Percentiles rank a stretch among this genome's conserved stretches.
Conservation (phyloP, 2,113 vertebrate species). For the Hucho hucho region DNA sequence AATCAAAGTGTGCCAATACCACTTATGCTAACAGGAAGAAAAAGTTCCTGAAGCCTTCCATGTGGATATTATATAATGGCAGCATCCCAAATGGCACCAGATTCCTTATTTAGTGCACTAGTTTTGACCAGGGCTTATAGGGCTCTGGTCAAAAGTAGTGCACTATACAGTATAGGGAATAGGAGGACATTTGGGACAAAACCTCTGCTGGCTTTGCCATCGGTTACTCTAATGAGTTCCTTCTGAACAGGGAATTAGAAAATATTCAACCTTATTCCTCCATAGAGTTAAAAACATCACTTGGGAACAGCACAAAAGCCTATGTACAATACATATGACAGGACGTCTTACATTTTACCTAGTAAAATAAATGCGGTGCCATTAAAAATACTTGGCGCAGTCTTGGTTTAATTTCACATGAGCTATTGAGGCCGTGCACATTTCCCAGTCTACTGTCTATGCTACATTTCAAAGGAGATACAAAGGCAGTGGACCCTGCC, state of each 20-base stretch:
- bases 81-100: neutral
- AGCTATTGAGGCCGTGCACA: neutral
- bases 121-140: no score
- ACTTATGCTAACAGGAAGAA: conserved; percentile 13
- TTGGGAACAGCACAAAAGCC: neutral
- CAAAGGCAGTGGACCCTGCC: neutral
- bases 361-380: neutral
- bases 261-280: neutral
- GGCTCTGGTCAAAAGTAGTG: no score
- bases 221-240: neutral
- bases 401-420: neutral
- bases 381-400: neutral
- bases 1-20: neutral
- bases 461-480: neutral
- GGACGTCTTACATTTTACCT: neutral
- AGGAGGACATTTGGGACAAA: neutral
- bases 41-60: conserved; percentile 4
- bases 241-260: neutral
- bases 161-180: neutral
- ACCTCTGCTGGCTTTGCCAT: neutral
- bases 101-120: no score
- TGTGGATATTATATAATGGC: neutral
- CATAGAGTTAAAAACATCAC: neutral
- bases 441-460: neutral
- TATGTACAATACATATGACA: neutral